Conservation (phyloP, 2,888 invertebrate genomes). For the Asteroscopus sphinx region DNA sequence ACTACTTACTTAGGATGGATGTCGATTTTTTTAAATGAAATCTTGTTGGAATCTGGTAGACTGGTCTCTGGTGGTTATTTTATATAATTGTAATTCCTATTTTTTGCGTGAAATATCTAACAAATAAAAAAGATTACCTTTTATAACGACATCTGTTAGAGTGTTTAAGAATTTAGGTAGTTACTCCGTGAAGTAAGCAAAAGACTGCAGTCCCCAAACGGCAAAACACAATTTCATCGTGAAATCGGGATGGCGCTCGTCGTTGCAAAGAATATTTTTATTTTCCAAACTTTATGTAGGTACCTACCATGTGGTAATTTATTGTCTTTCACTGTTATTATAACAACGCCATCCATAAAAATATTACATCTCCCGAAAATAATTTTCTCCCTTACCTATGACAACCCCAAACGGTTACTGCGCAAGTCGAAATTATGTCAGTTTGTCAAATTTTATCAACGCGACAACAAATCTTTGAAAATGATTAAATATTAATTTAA, state of each 20-base stretch:
- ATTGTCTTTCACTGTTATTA: not conserved
- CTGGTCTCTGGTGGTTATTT: too few species aligned
- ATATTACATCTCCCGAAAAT: conserved; percentile 22
- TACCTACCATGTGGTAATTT: too few species aligned
- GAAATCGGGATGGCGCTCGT: conserved; percentile 39
- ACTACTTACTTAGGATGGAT: too few species aligned
- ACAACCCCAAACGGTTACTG: conserved; percentile 63
- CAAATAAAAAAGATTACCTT: not conserved
- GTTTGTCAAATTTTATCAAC: conserved; percentile 44
- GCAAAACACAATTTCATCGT: not conserved
- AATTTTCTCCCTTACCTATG: conserved; percentile 34
- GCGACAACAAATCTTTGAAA: conserved; percentile 50
- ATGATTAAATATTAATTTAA: conserved; percentile 30
- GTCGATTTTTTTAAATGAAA: too few species aligned
- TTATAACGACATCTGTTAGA: conserved; percentile 43
- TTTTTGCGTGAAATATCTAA: too few species aligned
- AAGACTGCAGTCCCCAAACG: not conserved
- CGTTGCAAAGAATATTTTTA: not conserved
- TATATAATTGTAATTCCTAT: too few species aligned
- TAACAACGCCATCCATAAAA: not conserved
- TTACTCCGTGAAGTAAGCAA: not conserved
- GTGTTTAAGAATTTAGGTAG: not conserved
- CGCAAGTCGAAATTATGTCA: conserved; percentile 75
- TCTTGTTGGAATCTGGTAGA: too few species aligned
- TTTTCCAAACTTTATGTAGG: too few species aligned